A percentile compares a stretch with the other conserved stretches of the same genome.
These are phyloP conservation scores for Catotricha subobsoleta DNA, from an alignment of 2,888 invertebrate genomes.

Conservation along the genomic window DNA sequence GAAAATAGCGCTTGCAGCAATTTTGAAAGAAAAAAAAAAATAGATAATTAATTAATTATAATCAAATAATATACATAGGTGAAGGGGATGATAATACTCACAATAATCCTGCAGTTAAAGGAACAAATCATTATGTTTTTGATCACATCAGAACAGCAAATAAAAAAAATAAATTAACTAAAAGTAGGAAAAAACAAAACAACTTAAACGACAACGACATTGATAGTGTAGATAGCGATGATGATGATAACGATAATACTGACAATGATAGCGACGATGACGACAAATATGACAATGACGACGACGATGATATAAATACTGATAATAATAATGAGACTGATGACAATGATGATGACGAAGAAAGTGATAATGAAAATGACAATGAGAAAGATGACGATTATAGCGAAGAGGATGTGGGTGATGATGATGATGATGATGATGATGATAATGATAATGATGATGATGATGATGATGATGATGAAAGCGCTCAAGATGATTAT, in stretches of 20 bases:
- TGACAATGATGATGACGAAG: slow-evolving; percentile 7
- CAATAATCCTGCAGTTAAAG: background rate
- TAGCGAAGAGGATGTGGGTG: slow-evolving; percentile 22
- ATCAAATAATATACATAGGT: too few species aligned
- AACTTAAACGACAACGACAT: slow-evolving; percentile 18
- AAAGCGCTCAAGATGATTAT: slow-evolving; percentile 25
- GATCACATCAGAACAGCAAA: slow-evolving; percentile 1
- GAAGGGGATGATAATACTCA: too few species aligned
- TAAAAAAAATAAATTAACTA: too few species aligned
- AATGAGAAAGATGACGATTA: slow-evolving; percentile 19
- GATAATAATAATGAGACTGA: slow-evolving; percentile 12
- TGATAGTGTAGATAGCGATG: slow-evolving; percentile 27
- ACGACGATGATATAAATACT: slow-evolving; percentile 17
- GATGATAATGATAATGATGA: slow-evolving; percentile 29
- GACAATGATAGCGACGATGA: slow-evolving; percentile 28
- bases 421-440: slow-evolving; percentile 30
- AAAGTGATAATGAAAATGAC: slow-evolving; percentile 24
- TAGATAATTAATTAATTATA: too few species aligned
- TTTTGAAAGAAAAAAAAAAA: too few species aligned
- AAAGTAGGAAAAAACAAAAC: too few species aligned
- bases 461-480: slow-evolving; percentile 28
- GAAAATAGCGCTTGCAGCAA: too few species aligned
- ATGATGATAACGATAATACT: slow-evolving; percentile 29
- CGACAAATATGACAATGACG: slow-evolving; percentile 17
- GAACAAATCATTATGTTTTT: background rate